A percentile compares a stretch with the other conserved stretches of the same genome.
Evolutionary conservation across 1,140 invertebrate genomes (phyloP).

Genomic region (Watersipora subatra): DNA sequence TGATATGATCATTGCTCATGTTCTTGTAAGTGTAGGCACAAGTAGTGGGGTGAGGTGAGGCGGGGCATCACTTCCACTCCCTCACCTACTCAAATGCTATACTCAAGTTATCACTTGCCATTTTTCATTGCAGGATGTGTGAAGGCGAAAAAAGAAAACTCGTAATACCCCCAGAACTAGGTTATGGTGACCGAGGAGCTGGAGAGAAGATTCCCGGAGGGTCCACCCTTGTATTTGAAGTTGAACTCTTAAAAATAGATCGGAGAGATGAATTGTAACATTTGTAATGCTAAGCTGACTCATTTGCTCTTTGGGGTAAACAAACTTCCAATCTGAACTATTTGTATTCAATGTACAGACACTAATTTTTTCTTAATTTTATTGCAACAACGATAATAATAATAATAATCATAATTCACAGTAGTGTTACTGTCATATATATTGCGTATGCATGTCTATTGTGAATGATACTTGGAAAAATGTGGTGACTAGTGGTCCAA

Average conservation of each 20-base stretch:
- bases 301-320: neutral
- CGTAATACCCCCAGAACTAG: slow-evolving; percentile 68
- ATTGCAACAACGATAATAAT: neutral
- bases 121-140: slow-evolving; percentile 56
- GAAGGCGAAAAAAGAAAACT: slow-evolving; percentile 69
- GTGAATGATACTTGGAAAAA: neutral
- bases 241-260: slow-evolving; percentile 68
- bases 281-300: neutral
- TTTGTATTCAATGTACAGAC: neutral
- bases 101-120: too few species aligned
- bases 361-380: neutral
- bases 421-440: neutral
- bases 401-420: neutral
- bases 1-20: too few species aligned
- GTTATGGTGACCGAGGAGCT: slow-evolving; percentile 61
- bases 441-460: neutral
- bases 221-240: slow-evolving; percentile 66
- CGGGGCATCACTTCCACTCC: too few species aligned
- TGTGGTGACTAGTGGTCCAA: too few species aligned
- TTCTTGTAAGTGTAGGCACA: too few species aligned
- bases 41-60: too few species aligned
- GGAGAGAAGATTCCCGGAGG: slow-evolving; percentile 65
- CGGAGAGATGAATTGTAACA: slow-evolving; percentile 46
- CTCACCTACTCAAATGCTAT: too few species aligned
- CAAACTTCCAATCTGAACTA: neutral